Conservation (phyloP, 2,797 vertebrate species). For the Pachyuromys duprasi region DNA sequence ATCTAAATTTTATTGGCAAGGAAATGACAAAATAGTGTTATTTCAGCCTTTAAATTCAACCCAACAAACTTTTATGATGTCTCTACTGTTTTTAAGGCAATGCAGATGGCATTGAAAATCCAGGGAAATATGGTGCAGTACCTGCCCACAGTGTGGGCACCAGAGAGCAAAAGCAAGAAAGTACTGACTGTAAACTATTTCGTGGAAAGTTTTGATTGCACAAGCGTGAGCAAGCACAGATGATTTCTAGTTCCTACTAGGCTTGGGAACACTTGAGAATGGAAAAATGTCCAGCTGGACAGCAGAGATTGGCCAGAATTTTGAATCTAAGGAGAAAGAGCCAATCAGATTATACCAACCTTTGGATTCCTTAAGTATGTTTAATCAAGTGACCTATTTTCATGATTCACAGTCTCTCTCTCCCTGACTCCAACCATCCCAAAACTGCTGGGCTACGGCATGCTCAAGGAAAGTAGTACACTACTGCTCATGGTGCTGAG, state of each 20-base stretch:
- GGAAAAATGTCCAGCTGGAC: accelerated
- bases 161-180: not conserved
- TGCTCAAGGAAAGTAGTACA: not conserved
- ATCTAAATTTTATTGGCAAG: constrained; percentile 33
- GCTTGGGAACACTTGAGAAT: not conserved
- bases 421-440: not conserved
- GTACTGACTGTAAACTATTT: not conserved
- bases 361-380: not conserved
- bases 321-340: constrained; percentile 1
- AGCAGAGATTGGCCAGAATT: not conserved
- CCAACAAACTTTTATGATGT: not conserved
- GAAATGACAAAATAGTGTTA: constrained; percentile 26
- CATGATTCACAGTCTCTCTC: not conserved
- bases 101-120: not conserved
- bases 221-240: not conserved
- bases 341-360: not conserved
- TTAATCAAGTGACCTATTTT: not conserved
- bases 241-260: not conserved
- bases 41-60: constrained; percentile 24
- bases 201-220: not conserved
- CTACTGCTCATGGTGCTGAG: not conserved
- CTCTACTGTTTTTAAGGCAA: constrained; percentile 4
- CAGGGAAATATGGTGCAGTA: not conserved
- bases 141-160: not conserved
- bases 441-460: accelerated